Percentiles rank a stretch among this genome's conserved stretches.
Conservation (phyloP, 2,888 invertebrate genomes). For the Drosophila maculinotata region DNA sequence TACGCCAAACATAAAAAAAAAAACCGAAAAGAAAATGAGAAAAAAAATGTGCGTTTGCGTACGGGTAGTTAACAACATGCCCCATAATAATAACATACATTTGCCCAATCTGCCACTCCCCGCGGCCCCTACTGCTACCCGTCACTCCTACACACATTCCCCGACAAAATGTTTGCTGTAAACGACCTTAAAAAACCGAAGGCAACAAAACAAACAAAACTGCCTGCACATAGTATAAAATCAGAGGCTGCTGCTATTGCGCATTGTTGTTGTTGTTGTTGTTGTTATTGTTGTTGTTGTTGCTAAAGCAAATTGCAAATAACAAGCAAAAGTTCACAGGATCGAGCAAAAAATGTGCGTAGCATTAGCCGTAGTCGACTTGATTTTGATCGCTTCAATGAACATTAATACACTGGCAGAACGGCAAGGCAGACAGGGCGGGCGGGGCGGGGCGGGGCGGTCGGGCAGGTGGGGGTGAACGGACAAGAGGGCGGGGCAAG, state of each 20-base stretch:
- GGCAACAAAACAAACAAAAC: constrained; percentile 68
- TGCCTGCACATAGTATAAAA: constrained; percentile 63
- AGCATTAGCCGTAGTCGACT: constrained; percentile 80
- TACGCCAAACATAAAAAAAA: constrained; percentile 7
- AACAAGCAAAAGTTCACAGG: constrained; percentile 74
- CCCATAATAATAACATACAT: constrained; percentile 80
- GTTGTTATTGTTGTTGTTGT: too few species aligned
- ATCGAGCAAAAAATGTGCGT: constrained; percentile 67
- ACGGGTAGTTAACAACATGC: constrained; percentile 81
- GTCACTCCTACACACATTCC: constrained; percentile 1
- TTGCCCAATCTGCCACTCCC: constrained; percentile 34
- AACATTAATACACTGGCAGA: constrained; percentile 75
- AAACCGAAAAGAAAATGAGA: constrained; percentile 11
- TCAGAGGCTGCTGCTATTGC: constrained; percentile 55
- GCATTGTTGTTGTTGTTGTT: constrained; percentile 45
- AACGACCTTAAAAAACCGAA: constrained; percentile 77
- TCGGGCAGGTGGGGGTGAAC: constrained; percentile 11
- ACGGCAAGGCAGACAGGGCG: constrained; percentile 7
- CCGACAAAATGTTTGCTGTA: constrained; percentile 73
- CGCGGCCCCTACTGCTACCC: not conserved
- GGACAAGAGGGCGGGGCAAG: constrained; percentile 41
- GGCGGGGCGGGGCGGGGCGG: constrained; percentile 1
- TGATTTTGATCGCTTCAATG: constrained; percentile 81
- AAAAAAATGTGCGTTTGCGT: constrained; percentile 66
- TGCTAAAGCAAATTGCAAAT: constrained; percentile 74